Base-by-base conservation (phyloP, 2,888 invertebrate species). In the Drosophila leonis region DNA sequence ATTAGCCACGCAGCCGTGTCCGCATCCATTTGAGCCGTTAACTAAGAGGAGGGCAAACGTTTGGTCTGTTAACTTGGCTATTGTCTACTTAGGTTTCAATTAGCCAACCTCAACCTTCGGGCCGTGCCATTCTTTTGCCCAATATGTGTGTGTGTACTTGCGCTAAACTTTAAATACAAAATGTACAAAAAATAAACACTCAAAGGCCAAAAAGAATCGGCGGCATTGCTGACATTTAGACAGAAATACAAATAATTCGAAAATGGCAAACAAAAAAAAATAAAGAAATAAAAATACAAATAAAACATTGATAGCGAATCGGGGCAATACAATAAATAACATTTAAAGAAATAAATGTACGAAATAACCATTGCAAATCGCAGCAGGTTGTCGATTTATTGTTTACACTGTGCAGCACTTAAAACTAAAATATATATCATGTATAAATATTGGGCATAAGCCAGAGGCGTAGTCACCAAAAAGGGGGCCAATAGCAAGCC, bases 191-290 rank as follows among this genome's bases (percentile, higher is more conserved):
- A 48, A 49, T 6, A 44, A 44, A 9, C n/a, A 10, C 49, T 42
- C 46, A 80, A 79, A 79, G 81, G 81, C 78, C 73, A 77, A 69
- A 48, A 44, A 80, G 78, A 76, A 78, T 80, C 49, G 56, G n/a
- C 31, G 65, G 51, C 74, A 81, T 61, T 78, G 78, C 81, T 79
- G 81, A 73, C 79, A 80, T 79, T 79, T 79, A 65, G 54, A 54
- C 59, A 46, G 57, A 55, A 65, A 59, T 42, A 46, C 42, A 68
- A 68, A 64, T 69, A 64, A 60, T 61, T n/a, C 54, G 27, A 71
- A 61, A 70, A 62, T 49, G 44, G 48, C 75, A 69, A 63, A 60
- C 10, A 27, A 15, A 52, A 24, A 15, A 15, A 15, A 7, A 6
- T 5, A 37, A 37, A 15, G 1, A 37, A 24, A 24, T 2, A 24